These are phyloP conservation scores for Neolamprologus fasciatus DNA, from an alignment of 2,113 vertebrate species.

Conservation along the genomic window DNA sequence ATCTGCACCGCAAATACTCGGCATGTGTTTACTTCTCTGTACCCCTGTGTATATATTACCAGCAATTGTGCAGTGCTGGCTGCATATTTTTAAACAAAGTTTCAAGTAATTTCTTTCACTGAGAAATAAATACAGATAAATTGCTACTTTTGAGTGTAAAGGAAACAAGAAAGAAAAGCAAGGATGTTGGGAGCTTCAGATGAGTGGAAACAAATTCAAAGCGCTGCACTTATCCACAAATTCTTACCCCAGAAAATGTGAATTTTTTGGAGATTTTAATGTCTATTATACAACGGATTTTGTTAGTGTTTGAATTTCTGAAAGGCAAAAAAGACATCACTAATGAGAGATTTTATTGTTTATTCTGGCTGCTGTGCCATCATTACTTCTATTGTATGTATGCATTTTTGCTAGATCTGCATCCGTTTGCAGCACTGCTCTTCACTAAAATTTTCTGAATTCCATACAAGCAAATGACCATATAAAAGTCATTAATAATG, in stretches of 20 bases:
- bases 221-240: not conserved
- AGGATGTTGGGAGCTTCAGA: not conserved
- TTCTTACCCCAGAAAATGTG: not conserved
- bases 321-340: not conserved
- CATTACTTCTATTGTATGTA: not conserved
- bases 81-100: not conserved
- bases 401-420: fast-evolving
- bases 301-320: not conserved
- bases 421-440: not conserved
- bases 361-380: not conserved
- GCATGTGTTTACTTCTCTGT: not conserved
- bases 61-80: not conserved
- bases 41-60: not conserved
- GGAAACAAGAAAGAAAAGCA: not conserved
- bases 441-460: not conserved
- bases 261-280: not conserved
- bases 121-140: not conserved
- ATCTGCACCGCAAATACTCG: not conserved
- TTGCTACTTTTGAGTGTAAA: not conserved
- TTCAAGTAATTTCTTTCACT: not conserved
- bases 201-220: not conserved
- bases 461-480: not conserved
- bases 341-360: not conserved
- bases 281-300: not conserved
- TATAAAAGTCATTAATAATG: not conserved